Evolutionary conservation across 2,888 invertebrate species (phyloP).

Genomic region (Spodoptera picta): DNA sequence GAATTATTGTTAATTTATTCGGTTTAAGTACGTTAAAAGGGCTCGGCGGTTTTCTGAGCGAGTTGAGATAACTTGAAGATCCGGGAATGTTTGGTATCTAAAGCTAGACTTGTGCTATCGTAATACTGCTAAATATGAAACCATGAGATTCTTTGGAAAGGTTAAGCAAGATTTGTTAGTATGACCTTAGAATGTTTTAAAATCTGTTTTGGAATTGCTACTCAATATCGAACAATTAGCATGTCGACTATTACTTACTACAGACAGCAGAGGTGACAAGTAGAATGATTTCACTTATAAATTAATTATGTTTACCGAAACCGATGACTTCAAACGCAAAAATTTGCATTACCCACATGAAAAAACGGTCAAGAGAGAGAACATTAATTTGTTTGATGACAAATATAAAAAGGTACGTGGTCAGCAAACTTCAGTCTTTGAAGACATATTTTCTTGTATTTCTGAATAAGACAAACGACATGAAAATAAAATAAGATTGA

Average conservation of each 20-base stretch:
- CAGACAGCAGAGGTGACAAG: too few relatives aligned
- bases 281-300: too few relatives aligned
- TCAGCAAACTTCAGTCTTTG: not conserved
- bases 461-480: slow-evolving; percentile 9
- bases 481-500: slow-evolving; percentile 41
- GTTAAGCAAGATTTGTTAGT: too few relatives aligned
- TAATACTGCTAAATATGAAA: not conserved
- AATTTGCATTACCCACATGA: too few relatives aligned
- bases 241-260: too few relatives aligned
- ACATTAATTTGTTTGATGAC: not conserved
- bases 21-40: slow-evolving; percentile 27
- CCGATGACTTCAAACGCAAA: too few relatives aligned
- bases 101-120: slow-evolving; percentile 9
- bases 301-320: too few relatives aligned
- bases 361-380: too few relatives aligned
- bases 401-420: slow-evolving; percentile 5
- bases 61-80: slow-evolving; percentile 20
- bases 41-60: slow-evolving; percentile 18
- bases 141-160: too few relatives aligned
- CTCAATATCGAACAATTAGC: too few relatives aligned
- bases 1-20: slow-evolving; percentile 53
- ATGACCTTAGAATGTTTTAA: too few relatives aligned
- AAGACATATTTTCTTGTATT: slow-evolving; percentile 1
- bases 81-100: slow-evolving; percentile 1
- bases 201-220: too few relatives aligned